Evolutionary conservation across 2,797 vertebrate species (phyloP), one percentile per base, ranked within the genome.

Genomic region (Dallia pectoralis): DNA sequence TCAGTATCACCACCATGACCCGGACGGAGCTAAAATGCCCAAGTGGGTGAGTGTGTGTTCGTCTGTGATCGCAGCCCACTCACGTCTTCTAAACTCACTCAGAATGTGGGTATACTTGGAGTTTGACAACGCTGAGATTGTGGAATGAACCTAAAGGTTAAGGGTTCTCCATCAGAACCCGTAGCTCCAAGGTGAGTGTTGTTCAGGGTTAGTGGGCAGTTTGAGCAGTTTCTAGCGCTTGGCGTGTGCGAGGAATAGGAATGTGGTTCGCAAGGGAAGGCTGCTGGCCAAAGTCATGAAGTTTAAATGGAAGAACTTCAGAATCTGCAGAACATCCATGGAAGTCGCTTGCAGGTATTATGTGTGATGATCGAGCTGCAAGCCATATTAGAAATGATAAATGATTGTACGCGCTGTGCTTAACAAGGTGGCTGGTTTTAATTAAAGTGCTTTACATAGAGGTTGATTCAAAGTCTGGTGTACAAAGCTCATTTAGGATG

Each of bases 1-100:
- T 30, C 92, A 92, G 82, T 92, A 89, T 69, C 91, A 93, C 49
- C 85, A 93, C 77, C 92, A 92, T 27, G 86, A 93, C 76, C 89
- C 91, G 0, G 89, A 91, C 2, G 90, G 91, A 73, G 89, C 87
- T 56, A 83, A 89, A 72, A 91, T 93, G 90, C 91, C 91, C 0
- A 87, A 84, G 40, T 93, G 92, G 92, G 91, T 93, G 74, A 86
- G 69, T 70, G 51, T 14, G 18, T 30, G 7, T 53, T 29, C 25
- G 22, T 29, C 47, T 30, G 16, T 36, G 0, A 40, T 36, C 12
- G 6, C 33, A 7, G 0, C 22, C 70, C 36, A 18, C 68, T 63
- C 18, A 12, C 36, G 18, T 16, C 16, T 19, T 4, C 14, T 61
- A 53, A 14, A 40, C 61, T 27, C 16, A 6, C 73, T 44, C 53